These are phyloP conservation scores for Petrolisthes cinctipes DNA, from an alignment of 2,888 invertebrate genomes.

Conservation along the genomic window DNA sequence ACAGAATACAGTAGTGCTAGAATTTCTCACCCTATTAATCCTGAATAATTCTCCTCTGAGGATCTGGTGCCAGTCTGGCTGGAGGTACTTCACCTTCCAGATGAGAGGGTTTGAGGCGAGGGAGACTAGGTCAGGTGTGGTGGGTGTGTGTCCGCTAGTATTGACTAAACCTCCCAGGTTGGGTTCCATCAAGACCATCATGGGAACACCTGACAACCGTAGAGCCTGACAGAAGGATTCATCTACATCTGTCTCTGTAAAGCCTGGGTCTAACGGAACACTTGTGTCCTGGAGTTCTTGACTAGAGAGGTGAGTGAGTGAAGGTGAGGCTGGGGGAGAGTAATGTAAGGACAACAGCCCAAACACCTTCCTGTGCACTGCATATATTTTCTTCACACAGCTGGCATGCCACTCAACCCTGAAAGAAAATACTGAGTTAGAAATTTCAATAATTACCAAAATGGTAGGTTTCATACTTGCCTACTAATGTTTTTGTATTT, in stretches of 20 bases:
- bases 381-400: conserved; percentile 32
- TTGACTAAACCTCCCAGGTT: conserved; percentile 32
- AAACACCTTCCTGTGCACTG: conserved; percentile 24
- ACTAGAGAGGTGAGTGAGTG: too few species aligned
- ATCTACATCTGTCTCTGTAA: too few species aligned
- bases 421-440: not conserved
- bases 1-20: not conserved
- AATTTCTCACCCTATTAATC: conserved; percentile 29
- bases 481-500: too few species aligned
- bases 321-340: not conserved
- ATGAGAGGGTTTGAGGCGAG: conserved; percentile 31
- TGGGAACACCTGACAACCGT: conserved; percentile 40
- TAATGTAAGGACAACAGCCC: conserved; percentile 17
- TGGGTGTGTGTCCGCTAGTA: not conserved
- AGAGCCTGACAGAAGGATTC: conserved; percentile 41
- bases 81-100: conserved; percentile 28
- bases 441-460: too few species aligned
- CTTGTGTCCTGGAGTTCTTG: too few species aligned
- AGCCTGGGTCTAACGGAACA: too few species aligned
- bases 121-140: not conserved
- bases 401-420: conserved; percentile 39
- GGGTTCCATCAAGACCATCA: conserved; percentile 30
- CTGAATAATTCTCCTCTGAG: conserved; percentile 3
- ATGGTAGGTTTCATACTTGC: too few species aligned
- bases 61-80: not conserved